A percentile compares a stretch with the other conserved stretches of the same genome.
Evolutionary conservation across 2,113 vertebrate species (phyloP).

Genomic region (Protobothrops mucrosquamatus): DNA sequence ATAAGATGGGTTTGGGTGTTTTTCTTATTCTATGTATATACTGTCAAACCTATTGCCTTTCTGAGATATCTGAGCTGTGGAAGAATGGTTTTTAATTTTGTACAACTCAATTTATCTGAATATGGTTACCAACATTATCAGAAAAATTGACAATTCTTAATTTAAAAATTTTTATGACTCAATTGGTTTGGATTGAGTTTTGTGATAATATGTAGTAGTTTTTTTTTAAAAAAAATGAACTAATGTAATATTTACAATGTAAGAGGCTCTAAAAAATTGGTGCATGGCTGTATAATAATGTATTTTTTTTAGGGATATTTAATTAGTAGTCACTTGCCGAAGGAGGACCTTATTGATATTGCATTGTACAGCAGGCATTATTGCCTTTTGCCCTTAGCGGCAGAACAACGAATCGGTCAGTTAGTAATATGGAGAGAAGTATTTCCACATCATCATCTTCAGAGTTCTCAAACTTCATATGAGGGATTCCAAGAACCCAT

Average conservation of each 20-base stretch:
- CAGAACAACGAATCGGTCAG: conserved; percentile 83
- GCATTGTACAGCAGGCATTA: conserved; percentile 88
- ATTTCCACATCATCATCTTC: conserved; percentile 76
- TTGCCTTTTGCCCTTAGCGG: conserved; percentile 83
- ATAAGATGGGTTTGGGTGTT: background rate
- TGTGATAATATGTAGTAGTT: background rate
- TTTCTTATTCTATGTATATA: background rate
- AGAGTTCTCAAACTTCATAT: conserved; percentile 35
- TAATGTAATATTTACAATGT: background rate
- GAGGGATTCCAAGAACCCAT: conserved; percentile 75
- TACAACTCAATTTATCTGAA: background rate
- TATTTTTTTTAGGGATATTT: conserved; percentile 83
- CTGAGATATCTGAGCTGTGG: background rate
- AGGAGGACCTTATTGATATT: conserved; percentile 87
- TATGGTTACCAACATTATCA: background rate
- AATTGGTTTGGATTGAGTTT: background rate
- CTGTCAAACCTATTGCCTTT: background rate
- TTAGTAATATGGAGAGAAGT: conserved; percentile 94
- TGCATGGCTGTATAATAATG: background rate
- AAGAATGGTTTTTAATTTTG: background rate
- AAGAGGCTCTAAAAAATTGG: background rate
- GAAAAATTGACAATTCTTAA: background rate
- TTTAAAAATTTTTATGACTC: background rate
- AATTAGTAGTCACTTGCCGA: conserved; percentile 88
- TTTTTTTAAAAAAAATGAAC: background rate